Base-by-base conservation (phyloP, 2,797 vertebrate genomes). In the Chloroceryle inda region DNA sequence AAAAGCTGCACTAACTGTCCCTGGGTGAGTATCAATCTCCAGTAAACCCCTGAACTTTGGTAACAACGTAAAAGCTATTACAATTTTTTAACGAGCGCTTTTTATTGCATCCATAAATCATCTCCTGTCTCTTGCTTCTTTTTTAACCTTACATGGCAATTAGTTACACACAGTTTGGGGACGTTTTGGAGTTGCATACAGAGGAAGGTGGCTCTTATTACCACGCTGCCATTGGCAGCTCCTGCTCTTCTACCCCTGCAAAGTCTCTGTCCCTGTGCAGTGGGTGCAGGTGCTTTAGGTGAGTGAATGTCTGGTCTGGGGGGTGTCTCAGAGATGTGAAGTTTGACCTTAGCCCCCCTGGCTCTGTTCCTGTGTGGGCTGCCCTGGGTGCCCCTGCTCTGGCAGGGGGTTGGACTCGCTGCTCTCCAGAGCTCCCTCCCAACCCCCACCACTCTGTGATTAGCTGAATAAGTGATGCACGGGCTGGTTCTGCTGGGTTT, bases 231-330 rank as follows among this genome's bases (percentile, higher is more conserved):
- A 1, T 31, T 4, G 11, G 75, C 33, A 6, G 82, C 5, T 31
- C 29, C 56, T 40, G 52, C 21, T 13, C 0, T 11, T 5, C 1
- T 2, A 6, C 9, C 6, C 33, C 15, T 7, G 2, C 75, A 4
- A 18, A 38, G 35, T 3, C 50, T 37, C 45, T 23, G 42, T 6
- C 17, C 26, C 24, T 4, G 50, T 52, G 50, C 26, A 27, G 49
- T 10, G 0, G 2, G 47, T 17, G 35, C n/a, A 3, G 5, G 0
- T 37, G 27, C 42, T 20, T 8, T 1, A 4, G 67, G 61, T 9
- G 61, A 11, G 5, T 3, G 9, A 17, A 6, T 1, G 12, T 18
- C 75, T 26, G 9, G 19, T 22, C 71, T 45, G 5, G 42, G 0
- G 59, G 13, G 1, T 49, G 35, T 35, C 68, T 49, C 37, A 0